Evolutionary conservation across 2,888 invertebrate genomes (phyloP).

Genomic region (Nysson spinosus): DNA sequence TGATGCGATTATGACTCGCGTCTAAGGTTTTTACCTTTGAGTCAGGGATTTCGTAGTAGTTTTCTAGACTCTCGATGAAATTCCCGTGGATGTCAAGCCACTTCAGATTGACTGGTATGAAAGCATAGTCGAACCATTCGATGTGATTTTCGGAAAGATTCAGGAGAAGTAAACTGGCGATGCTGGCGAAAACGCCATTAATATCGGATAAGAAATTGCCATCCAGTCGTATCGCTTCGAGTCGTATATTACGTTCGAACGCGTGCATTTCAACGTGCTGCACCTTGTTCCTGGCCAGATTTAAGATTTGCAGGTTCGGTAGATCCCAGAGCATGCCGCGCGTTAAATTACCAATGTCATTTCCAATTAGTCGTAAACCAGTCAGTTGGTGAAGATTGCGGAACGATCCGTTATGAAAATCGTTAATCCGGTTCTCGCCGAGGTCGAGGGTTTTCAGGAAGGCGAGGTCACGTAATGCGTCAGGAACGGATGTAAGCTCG

Average conservation of each 20-base stretch:
- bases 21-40: slow-evolving; percentile 88
- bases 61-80: slow-evolving; percentile 91
- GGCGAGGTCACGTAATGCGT: slow-evolving; percentile 88
- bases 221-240: slow-evolving; percentile 92
- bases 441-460: slow-evolving; percentile 93
- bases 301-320: slow-evolving; percentile 90
- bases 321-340: slow-evolving; percentile 92
- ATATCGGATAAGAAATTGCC: slow-evolving; percentile 93
- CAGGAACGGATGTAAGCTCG: slow-evolving; percentile 88
- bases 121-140: slow-evolving; percentile 95
- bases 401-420: slow-evolving; percentile 90
- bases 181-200: slow-evolving; percentile 91
- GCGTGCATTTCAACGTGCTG: slow-evolving; percentile 90
- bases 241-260: slow-evolving; percentile 88
- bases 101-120: slow-evolving; percentile 92
- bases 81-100: slow-evolving; percentile 95
- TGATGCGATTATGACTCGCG: slow-evolving; percentile 92
- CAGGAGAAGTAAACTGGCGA: slow-evolving; percentile 90
- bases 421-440: slow-evolving; percentile 93
- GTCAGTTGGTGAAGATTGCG: slow-evolving; percentile 91
- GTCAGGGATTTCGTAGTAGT: slow-evolving; percentile 88
- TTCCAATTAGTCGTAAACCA: slow-evolving; percentile 92
- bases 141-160: slow-evolving; percentile 94
- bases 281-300: slow-evolving; percentile 93
- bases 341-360: slow-evolving; percentile 90